Evolutionary conservation across 1,140 invertebrate genomes (phyloP).

Genomic region (Aphidius gifuensis): DNA sequence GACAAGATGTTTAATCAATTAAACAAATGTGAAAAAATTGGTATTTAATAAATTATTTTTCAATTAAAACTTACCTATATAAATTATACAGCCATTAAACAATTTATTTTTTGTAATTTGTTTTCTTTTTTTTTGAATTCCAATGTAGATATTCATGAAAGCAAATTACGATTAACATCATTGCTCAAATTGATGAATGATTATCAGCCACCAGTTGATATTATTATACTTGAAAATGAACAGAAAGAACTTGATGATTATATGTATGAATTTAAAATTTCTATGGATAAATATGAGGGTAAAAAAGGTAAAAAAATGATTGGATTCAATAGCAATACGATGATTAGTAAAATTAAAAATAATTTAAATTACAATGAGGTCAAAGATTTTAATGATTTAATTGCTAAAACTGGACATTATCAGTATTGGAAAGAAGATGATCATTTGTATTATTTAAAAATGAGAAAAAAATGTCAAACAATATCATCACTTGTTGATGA

Average conservation of each 20-base stretch:
- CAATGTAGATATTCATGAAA: conserved; percentile 37
- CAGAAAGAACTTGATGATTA: conserved; percentile 36
- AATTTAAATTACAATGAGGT: conserved; percentile 28
- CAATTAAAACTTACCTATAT: conserved; percentile 12
- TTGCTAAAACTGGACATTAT: conserved; percentile 46
- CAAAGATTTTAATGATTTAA: conserved; percentile 38
- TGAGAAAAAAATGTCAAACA: conserved; percentile 38
- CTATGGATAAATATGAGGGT: conserved; percentile 38
- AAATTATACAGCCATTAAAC: conserved; percentile 11
- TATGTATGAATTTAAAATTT: conserved; percentile 32
- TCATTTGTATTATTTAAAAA: conserved; percentile 44
- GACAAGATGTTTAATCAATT: conserved; percentile 29
- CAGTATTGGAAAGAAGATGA: conserved; percentile 47
- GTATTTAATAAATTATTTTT: conserved; percentile 28
- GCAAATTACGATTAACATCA: conserved; percentile 37
- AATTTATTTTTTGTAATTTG: conserved; percentile 4
- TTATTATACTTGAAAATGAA: conserved; percentile 34
- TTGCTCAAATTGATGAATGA: conserved; percentile 43
- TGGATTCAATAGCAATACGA: conserved; percentile 13
- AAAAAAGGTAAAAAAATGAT: conserved; percentile 15
- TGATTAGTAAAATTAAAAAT: conserved; percentile 12
- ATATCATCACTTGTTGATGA: conserved; percentile 38
- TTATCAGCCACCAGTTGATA: conserved; percentile 1
- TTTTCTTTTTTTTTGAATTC: neutral
- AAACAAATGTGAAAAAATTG: conserved; percentile 36